phyloP scores from a whole-genome alignment of 2,888 invertebrate species.

The Ormyrus thymus region DNA sequence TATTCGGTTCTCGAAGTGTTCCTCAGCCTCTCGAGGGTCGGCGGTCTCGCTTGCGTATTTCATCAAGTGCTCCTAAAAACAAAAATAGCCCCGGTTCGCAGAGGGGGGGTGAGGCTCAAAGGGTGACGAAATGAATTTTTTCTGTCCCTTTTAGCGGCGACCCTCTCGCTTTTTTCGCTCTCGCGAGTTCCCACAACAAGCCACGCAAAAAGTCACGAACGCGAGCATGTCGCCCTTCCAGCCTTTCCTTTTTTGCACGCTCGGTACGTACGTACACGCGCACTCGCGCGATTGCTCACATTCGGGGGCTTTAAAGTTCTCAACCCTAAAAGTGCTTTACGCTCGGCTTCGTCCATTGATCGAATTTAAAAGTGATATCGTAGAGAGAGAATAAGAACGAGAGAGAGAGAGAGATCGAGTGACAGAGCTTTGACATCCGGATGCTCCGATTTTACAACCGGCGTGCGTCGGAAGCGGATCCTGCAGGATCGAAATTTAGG shows the following conservation, averaged over 20 bases:
- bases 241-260: slow-evolving; percentile 60
- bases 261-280: slow-evolving; percentile 49
- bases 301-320: slow-evolving; percentile 71
- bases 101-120: slow-evolving; percentile 18
- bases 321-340: slow-evolving; percentile 75
- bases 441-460: slow-evolving; percentile 75
- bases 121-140: slow-evolving; percentile 57
- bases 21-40: neutral
- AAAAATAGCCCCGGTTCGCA: slow-evolving; percentile 44
- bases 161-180: slow-evolving; percentile 16
- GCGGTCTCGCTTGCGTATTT: slow-evolving; percentile 3
- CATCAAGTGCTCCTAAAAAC: slow-evolving; percentile 42
- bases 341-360: slow-evolving; percentile 74
- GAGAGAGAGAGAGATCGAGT: slow-evolving; percentile 61
- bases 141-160: slow-evolving; percentile 39
- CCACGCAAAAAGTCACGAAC: slow-evolving; percentile 47
- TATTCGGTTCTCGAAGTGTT: slow-evolving; percentile 3
- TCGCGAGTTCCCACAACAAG: slow-evolving; percentile 60
- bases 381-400: slow-evolving; percentile 30
- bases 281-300: slow-evolving; percentile 30
- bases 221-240: slow-evolving; percentile 43
- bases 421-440: slow-evolving; percentile 75
- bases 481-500: slow-evolving; percentile 72
- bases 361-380: slow-evolving; percentile 73
- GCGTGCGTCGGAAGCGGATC: slow-evolving; percentile 74